Percentiles rank a stretch among this genome's conserved stretches.
These are phyloP conservation scores for Eufriesea mexicana DNA, from an alignment of 1,140 invertebrate genomes.

Conservation along the genomic window DNA sequence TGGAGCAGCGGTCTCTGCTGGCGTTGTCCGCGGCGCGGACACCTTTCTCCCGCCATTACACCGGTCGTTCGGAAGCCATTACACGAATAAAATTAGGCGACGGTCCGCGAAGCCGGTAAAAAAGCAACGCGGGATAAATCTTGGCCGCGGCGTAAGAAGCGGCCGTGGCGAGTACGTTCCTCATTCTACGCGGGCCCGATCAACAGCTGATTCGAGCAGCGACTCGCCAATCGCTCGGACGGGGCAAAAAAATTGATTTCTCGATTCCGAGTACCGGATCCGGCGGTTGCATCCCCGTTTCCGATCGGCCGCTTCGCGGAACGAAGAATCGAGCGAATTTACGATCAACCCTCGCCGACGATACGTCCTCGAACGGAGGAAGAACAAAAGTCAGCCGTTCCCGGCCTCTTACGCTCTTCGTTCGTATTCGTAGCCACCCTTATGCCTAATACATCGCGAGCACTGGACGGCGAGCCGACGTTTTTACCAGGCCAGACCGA, in stretches of 20 bases:
- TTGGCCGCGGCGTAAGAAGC: constrained; percentile 24
- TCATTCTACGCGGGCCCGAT: constrained; percentile 39
- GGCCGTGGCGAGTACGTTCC: constrained; percentile 26
- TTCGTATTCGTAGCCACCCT: constrained; percentile 14
- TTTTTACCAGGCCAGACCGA: constrained; percentile 41
- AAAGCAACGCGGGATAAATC: constrained; percentile 14
- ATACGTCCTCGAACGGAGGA: too few relatives aligned
- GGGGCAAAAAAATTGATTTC: constrained; percentile 38
- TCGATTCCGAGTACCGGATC: constrained; percentile 31
- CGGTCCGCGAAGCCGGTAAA: background rate
- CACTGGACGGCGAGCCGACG: background rate
- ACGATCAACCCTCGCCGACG: constrained; percentile 50
- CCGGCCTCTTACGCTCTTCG: too few relatives aligned
- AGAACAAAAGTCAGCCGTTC: background rate
- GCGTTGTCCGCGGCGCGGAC: background rate
- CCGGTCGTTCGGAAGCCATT: constrained; percentile 38
- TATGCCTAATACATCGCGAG: constrained; percentile 53
- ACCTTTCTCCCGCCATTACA: constrained; percentile 47
- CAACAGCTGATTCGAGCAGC: constrained; percentile 52
- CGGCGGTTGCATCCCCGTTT: constrained; percentile 13
- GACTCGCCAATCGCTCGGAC: background rate
- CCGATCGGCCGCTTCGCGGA: constrained; percentile 30
- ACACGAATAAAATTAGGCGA: constrained; percentile 45
- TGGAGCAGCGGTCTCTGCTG: too few relatives aligned
- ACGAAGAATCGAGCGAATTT: constrained; percentile 61